Evolutionary conservation across 2,113 vertebrate genomes (phyloP), one percentile per base, ranked within the genome.

Genomic region (Varanus komodoensis): DNA sequence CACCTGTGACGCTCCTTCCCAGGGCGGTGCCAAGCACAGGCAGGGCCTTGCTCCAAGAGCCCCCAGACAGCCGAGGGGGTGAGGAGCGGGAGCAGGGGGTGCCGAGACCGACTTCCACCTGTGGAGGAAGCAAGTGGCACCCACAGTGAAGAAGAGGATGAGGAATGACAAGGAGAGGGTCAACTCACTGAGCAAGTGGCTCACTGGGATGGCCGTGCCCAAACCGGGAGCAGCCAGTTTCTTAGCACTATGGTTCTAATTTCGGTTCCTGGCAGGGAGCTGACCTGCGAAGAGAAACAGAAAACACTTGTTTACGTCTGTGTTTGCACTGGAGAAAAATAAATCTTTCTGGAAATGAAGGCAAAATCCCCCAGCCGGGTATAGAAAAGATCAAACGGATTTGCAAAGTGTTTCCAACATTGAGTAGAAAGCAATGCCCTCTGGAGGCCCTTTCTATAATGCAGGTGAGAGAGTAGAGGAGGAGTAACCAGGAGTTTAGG

Each of bases 381-480:
- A 75, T 8, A 75, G 73, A 38, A 75, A 34, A 75, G 32, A 14
- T 38, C 73, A 75, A 68, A 27, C 67, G 27, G 21, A 68, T 78
- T 78, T 61, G 57, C 15, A 14, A 11, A 48, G 15, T 44, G 9
- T 78, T 78, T 48, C 38, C 38, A 78, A 50, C 81, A 38, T 0
- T 54, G 19, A 74, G 88, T 2, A 54, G 84, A 90, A 21, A 34
- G 1, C 6, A 85, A 83, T 68, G 89, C 91, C 95, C 92, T 61
- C 96, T 94, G 91, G 89, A 87, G 96, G 93, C 71, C 12, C 1
- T 3, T 81, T 7, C 23, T 84, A 54, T 52, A 95, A 8, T 90
- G 48, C 94, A 91, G 4, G 38, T 44, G 38, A 44, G 38, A 44
- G 38, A 44, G 38, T 44, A 44, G 38, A 44, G 38, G 38, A 44